phyloP scores from a whole-genome alignment of 2,113 vertebrate genomes.

The Ailuropoda melanoleuca region DNA sequence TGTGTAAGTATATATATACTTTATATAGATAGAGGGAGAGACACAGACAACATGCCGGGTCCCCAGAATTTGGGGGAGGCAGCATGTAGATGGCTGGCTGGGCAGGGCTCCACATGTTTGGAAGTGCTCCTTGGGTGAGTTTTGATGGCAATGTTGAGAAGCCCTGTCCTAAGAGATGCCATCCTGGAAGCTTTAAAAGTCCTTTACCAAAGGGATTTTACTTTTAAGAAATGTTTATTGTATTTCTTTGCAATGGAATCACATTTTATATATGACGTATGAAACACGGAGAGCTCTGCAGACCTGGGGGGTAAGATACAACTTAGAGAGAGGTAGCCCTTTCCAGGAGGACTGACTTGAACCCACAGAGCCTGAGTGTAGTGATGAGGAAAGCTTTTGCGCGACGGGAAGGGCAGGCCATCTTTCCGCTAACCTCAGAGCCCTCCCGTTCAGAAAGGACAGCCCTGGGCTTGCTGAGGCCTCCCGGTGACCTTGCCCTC shows the following conservation, averaged over 20 bases:
- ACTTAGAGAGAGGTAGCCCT: neutral
- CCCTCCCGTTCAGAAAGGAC: neutral
- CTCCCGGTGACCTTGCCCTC: neutral
- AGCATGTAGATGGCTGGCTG: neutral
- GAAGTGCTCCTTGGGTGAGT: neutral
- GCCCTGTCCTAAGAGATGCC: neutral
- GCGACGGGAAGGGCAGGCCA: neutral
- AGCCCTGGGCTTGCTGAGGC: neutral
- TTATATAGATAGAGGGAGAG: neutral
- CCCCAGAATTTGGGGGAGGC: neutral
- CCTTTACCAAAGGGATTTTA: neutral
- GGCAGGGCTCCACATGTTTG: neutral
- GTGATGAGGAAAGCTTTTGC: neutral
- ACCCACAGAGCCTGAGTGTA: neutral
- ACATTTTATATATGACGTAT: neutral
- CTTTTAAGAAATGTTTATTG: neutral
- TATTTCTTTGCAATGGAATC: neutral
- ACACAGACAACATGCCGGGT: neutral
- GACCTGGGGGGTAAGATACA: neutral
- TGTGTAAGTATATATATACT: neutral
- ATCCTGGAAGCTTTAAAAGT: neutral
- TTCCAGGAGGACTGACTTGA: neutral
- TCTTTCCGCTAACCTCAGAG: neutral
- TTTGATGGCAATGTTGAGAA: neutral
- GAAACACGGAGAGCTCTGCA: neutral